Base-by-base conservation (phyloP, 2,888 invertebrate genomes). In the Drosophila hawaiiensis region DNA sequence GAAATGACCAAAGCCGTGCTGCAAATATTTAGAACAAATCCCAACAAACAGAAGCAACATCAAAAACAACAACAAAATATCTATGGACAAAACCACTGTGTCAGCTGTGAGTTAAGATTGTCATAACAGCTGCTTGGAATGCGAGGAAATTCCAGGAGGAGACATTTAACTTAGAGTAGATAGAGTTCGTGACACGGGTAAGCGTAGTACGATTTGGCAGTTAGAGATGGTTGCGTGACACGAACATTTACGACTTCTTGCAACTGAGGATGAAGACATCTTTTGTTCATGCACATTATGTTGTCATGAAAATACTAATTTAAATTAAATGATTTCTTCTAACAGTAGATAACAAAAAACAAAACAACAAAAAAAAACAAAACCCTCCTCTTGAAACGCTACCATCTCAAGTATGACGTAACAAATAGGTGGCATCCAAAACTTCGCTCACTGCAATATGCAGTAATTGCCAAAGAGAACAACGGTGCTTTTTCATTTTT, bases 21-120 rank as follows among this genome's bases (percentile, higher is more conserved):
- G 73, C 69, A 84, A 80, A 73, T 88, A 85, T 88, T 88, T 78
- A 72, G 83, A 88, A 78, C 84, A 83, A 47, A 58, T 37, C 73
- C 55, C 71, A 77, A 47, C 47, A 25, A 25, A 47, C 16, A 70
- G 65, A 19, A 37, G 66, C 49, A 68, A 58, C 54, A 49, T 19
- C 28, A 37, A 39, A 19, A 58, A 39, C 25, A 71, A 55, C 37
- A 39, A n/a, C 12, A 28, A 49, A 43, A 31, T 41, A 35, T 58
- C 56, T 61, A 41, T 37, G 55, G 28, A 63, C 66, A 56, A 65
- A 69, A 47, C 43, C 75, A 61, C 54, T 73, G 53, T 63, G 68
- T 79, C 80, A 80, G 80, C 80, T 80, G 80, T 76, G 61, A 62
- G 58, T 54, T 25, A 62, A 41, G 80, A 47, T 61, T 80, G 65